Percentiles rank a stretch among this genome's conserved stretches.
Conservation (phyloP, 1,140 invertebrate genomes). For the Rhysida immarginata region DNA sequence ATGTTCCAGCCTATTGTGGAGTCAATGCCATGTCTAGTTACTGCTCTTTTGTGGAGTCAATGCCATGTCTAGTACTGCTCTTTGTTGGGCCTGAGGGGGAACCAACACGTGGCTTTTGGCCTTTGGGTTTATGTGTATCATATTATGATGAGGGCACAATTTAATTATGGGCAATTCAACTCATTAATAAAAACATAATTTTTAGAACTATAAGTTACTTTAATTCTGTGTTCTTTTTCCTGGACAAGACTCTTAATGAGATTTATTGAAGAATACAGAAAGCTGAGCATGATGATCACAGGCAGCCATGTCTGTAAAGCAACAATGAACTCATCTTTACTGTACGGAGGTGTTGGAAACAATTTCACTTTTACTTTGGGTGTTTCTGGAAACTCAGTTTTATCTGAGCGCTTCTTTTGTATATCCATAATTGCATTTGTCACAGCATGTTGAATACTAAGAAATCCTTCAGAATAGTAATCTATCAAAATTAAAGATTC, state of each 20-base stretch:
- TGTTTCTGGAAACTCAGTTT: neutral
- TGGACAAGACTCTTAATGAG: constrained; percentile 47
- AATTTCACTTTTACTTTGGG: constrained; percentile 36
- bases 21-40: too few species aligned
- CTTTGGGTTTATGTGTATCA: too few species aligned
- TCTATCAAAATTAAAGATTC: too few species aligned
- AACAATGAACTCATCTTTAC: constrained; percentile 48
- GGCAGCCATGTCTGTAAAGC: constrained; percentile 53
- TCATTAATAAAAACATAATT: neutral
- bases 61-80: too few species aligned
- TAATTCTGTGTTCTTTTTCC: constrained; percentile 39
- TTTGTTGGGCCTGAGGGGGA: too few species aligned
- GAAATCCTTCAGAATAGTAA: constrained; percentile 50
- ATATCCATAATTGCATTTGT: constrained; percentile 39
- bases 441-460: constrained; percentile 48
- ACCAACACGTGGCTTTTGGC: too few species aligned
- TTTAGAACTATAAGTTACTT: constrained; percentile 21
- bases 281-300: constrained; percentile 59
- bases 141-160: too few species aligned
- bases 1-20: too few species aligned
- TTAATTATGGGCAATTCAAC: too few species aligned
- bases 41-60: too few species aligned
- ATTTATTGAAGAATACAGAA: constrained; percentile 58
- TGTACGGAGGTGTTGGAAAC: constrained; percentile 57
- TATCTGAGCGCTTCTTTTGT: constrained; percentile 33